A percentile compares a stretch with the other conserved stretches of the same genome.
These are phyloP conservation scores for Acanthacorydalis orientalis DNA, from an alignment of 2,888 invertebrate genomes.

Conservation along the genomic window DNA sequence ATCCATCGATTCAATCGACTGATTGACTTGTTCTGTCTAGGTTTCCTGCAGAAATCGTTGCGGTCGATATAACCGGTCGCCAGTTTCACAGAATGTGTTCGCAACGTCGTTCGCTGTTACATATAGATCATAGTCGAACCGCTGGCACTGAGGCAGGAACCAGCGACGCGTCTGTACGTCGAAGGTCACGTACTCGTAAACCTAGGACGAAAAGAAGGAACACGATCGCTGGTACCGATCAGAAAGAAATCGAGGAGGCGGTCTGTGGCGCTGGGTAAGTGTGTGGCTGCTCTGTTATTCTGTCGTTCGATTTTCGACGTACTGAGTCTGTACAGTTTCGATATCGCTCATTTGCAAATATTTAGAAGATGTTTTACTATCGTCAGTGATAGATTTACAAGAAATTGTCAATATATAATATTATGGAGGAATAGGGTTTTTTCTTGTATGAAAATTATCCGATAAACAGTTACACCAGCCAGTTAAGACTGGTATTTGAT, in stretches of 20 bases:
- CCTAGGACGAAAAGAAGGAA: conserved; percentile 73
- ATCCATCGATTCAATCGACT: not conserved
- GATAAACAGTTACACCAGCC: too few species aligned
- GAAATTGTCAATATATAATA: too few species aligned
- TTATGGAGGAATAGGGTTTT: too few species aligned
- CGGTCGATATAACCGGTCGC: conserved; percentile 76
- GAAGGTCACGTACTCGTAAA: conserved; percentile 54
- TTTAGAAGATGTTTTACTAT: too few species aligned
- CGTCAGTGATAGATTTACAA: too few species aligned
- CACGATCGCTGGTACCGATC: conserved; percentile 80
- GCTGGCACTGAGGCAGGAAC: conserved; percentile 8
- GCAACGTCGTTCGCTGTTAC: conserved; percentile 63
- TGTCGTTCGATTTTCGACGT: not conserved
- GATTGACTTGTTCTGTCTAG: conserved; percentile 23
- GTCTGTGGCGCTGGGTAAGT: conserved; percentile 56
- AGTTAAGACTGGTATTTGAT: too few species aligned
- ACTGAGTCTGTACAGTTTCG: not conserved
- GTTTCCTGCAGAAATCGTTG: conserved; percentile 75
- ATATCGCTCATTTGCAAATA: not conserved
- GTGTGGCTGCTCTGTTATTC: conserved; percentile 10
- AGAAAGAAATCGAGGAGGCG: conserved; percentile 75
- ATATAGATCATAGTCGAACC: conserved; percentile 25
- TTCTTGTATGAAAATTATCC: too few species aligned
- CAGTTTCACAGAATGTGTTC: conserved; percentile 80
- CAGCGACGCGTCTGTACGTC: conserved; percentile 28